These are phyloP conservation scores for Drosophila parvula DNA, from an alignment of 1,140 invertebrate genomes.

Conservation along the genomic window DNA sequence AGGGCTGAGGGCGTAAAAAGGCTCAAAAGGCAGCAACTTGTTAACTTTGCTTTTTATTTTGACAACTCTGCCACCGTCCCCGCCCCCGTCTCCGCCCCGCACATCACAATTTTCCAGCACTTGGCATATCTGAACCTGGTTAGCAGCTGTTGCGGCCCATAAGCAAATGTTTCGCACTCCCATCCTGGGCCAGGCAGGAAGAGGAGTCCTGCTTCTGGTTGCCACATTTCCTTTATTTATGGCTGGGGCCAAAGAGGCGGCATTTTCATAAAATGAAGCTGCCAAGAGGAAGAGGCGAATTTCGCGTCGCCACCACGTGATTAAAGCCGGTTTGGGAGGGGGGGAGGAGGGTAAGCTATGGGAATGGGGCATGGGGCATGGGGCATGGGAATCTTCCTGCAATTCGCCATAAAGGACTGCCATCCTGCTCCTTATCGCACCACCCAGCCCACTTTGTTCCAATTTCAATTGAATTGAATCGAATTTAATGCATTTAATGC, in stretches of 20 bases:
- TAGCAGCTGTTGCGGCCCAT: slow-evolving; percentile 69
- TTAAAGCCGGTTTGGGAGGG: slow-evolving; percentile 54
- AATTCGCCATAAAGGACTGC: slow-evolving; percentile 3
- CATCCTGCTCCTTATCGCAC: background rate
- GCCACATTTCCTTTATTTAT: slow-evolving; percentile 56
- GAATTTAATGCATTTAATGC: slow-evolving; percentile 49
- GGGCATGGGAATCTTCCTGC: too few species aligned
- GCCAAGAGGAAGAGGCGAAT: slow-evolving; percentile 42
- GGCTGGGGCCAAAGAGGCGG: slow-evolving; percentile 49
- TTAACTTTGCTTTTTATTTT: slow-evolving; percentile 80
- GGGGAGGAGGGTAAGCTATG: background rate
- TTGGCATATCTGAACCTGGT: slow-evolving; percentile 27
- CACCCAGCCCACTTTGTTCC: slow-evolving; percentile 19
- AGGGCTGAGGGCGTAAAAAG: slow-evolving; percentile 2
- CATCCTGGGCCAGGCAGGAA: background rate
- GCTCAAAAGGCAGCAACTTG: slow-evolving; percentile 66
- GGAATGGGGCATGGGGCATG: too few species aligned
- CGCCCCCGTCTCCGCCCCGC: slow-evolving; percentile 1
- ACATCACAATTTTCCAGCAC: slow-evolving; percentile 10
- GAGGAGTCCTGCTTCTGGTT: slow-evolving; percentile 24
- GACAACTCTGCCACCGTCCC: slow-evolving; percentile 16
- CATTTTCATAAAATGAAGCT: slow-evolving; percentile 29
- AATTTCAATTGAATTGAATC: slow-evolving; percentile 68
- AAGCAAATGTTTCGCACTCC: slow-evolving; percentile 52
- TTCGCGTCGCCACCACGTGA: slow-evolving; percentile 62